phyloP scores from a whole-genome alignment of 2,113 vertebrate species.

The Pan paniscus region DNA sequence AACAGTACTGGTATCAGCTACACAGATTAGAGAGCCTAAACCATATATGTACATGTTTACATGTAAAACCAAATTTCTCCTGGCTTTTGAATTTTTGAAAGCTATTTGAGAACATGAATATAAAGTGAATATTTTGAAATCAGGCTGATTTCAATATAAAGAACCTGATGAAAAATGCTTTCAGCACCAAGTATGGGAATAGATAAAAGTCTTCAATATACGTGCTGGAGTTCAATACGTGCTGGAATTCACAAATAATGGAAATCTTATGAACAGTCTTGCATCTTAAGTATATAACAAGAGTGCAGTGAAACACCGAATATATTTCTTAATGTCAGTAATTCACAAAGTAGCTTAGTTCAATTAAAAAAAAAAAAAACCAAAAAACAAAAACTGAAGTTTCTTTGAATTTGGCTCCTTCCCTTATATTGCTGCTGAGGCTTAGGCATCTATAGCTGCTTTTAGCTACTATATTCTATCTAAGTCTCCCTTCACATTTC shows the following conservation, averaged over 20 bases:
- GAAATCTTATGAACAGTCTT: background rate
- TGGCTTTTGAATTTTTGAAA: constrained; percentile 29
- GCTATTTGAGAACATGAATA: background rate
- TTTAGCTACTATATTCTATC: background rate
- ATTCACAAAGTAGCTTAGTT: constrained; percentile 14
- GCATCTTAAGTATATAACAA: background rate
- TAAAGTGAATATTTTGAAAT: constrained; percentile 28
- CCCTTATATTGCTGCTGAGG: background rate
- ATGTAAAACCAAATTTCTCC: background rate
- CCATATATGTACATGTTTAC: background rate
- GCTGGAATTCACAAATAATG: background rate
- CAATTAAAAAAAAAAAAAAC: background rate
- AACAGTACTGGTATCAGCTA: background rate
- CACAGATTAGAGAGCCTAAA: background rate
- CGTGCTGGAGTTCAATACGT: background rate
- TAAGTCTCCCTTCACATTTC: background rate
- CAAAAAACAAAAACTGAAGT: background rate
- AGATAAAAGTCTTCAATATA: background rate
- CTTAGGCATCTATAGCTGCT: background rate
- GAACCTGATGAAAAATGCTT: background rate
- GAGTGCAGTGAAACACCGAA: background rate
- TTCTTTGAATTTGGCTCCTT: background rate
- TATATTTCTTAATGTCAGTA: background rate
- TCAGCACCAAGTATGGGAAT: background rate
- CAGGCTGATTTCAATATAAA: constrained; percentile 22